Conservation (phyloP, 2,888 invertebrate species). For the Reticulitermes lucifugus region DNA sequence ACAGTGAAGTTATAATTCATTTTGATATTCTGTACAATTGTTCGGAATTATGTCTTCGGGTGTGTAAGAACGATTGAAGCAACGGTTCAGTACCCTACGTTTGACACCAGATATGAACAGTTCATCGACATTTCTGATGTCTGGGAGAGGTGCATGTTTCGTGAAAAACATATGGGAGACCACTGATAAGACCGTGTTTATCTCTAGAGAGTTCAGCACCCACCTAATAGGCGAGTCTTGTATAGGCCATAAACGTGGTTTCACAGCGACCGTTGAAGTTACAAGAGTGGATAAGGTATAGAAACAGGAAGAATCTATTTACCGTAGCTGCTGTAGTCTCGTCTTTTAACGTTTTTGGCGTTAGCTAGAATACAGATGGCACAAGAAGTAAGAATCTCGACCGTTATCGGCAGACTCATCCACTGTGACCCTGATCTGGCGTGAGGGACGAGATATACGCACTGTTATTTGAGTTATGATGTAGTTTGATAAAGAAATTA, state of each 20-base stretch:
- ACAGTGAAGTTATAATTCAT: not conserved
- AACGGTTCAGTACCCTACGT: not conserved
- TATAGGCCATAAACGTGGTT: not conserved
- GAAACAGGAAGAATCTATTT: not conserved
- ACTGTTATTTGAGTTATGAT: not conserved
- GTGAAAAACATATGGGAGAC: not conserved
- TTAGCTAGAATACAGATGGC: not conserved
- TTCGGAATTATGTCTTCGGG: not conserved
- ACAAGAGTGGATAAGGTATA: not conserved
- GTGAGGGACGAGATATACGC: not conserved
- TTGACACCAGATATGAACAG: not conserved
- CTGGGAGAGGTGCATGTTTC: not conserved
- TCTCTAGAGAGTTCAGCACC: not conserved
- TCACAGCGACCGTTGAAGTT: not conserved
- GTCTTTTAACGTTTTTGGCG: not conserved
- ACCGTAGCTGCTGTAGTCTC: not conserved
- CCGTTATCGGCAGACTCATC: not conserved
- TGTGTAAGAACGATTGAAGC: not conserved
- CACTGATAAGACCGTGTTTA: not conserved
- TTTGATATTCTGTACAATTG: not conserved
- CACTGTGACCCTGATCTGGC: not conserved
- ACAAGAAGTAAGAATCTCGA: not conserved
- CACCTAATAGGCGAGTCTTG: not conserved
- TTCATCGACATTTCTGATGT: not conserved
- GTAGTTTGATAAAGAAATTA: not conserved